Evolutionary conservation across 1,140 invertebrate genomes (phyloP).

Genomic region (Drosophila repleta): DNA sequence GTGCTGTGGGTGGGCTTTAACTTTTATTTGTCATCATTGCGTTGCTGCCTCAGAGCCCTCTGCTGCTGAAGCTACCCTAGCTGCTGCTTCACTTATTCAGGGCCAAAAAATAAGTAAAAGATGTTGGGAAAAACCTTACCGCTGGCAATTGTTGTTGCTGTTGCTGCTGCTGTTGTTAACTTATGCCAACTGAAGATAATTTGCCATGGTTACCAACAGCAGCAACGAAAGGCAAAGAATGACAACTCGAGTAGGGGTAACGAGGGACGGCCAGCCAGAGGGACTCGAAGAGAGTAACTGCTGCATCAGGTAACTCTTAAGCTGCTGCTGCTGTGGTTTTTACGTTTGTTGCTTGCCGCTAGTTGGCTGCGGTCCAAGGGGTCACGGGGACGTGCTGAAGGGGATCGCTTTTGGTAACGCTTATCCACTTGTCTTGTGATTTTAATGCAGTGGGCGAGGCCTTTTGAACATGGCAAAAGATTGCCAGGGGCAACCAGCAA

Average conservation of each 20-base stretch:
- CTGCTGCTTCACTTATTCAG: slow-evolving; percentile 29
- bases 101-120: slow-evolving; percentile 56
- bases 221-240: slow-evolving; percentile 60
- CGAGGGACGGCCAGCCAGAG: not conserved
- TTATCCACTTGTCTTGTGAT: slow-evolving; percentile 80
- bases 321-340: slow-evolving; percentile 70
- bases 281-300: slow-evolving; percentile 11
- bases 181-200: slow-evolving; percentile 79
- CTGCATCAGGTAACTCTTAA: slow-evolving; percentile 74
- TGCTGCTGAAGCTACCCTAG: slow-evolving; percentile 1
- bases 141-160: slow-evolving; percentile 41
- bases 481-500: slow-evolving; percentile 71
- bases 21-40: slow-evolving; percentile 65
- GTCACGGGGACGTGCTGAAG: not conserved
- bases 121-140: slow-evolving; percentile 19
- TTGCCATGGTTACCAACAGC: slow-evolving; percentile 73
- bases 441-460: slow-evolving; percentile 74
- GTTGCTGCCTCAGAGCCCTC: not conserved
- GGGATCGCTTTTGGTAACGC: slow-evolving; percentile 70
- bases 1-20: slow-evolving; percentile 42
- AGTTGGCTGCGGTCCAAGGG: slow-evolving; percentile 33
- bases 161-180: slow-evolving; percentile 60
- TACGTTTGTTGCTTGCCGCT: slow-evolving; percentile 72
- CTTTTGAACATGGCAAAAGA: slow-evolving; percentile 66
- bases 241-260: slow-evolving; percentile 27